Conservation (phyloP, 2,113 vertebrate species). For the Tursiops truncatus region DNA sequence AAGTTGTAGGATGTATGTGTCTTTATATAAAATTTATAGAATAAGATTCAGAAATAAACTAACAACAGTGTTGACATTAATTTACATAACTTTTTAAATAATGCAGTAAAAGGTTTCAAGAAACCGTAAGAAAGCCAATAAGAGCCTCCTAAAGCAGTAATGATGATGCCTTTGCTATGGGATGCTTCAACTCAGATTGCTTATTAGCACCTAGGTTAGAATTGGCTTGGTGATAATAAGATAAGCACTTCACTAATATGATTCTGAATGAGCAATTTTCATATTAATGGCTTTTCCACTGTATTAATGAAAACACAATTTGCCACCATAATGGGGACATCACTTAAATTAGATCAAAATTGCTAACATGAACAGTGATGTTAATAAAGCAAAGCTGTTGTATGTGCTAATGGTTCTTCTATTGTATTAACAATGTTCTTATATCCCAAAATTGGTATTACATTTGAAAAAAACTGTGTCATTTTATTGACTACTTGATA, state of each 20-base stretch:
- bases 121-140: background rate
- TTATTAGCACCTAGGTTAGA: conserved; percentile 65
- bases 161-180: background rate
- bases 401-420: conserved; percentile 43
- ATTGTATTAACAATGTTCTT: conserved; percentile 67
- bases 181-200: background rate
- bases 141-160: background rate
- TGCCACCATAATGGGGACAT: conserved; percentile 55
- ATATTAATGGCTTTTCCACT: conserved; percentile 76
- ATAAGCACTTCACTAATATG: conserved; percentile 66
- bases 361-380: conserved; percentile 56
- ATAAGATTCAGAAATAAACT: background rate
- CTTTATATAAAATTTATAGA: background rate
- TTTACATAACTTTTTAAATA: background rate
- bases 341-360: conserved; percentile 76
- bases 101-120: background rate
- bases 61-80: background rate
- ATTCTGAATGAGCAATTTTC: conserved; percentile 77
- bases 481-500: conserved; percentile 5
- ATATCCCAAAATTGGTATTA: conserved; percentile 39
- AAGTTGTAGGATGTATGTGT: background rate
- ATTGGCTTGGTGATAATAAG: conserved; percentile 49
- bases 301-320: conserved; percentile 77
- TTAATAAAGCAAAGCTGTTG: conserved; percentile 71
- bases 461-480: conserved; percentile 51